Base-by-base conservation (phyloP, 1,140 invertebrate species). In the Temnothorax nylanderi region DNA sequence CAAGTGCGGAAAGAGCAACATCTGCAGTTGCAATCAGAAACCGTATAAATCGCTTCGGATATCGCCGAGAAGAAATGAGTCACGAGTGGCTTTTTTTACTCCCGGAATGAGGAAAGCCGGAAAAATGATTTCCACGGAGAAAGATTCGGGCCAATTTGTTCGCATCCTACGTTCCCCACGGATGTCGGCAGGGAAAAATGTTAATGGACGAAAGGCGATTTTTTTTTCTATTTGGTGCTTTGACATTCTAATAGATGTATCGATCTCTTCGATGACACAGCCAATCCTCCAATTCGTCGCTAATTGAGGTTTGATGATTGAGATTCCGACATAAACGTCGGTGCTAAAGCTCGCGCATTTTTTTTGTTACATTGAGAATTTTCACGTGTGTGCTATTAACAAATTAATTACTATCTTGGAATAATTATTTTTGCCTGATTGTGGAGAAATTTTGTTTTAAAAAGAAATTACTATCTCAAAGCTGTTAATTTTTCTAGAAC, bases 111-210 rank as follows among this genome's bases (percentile, higher is more conserved):
- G 51, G 47, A 1, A 67, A 85, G 21, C 72, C 21, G 16, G 76
- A 80, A 13, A 62, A 82, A 60, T 76, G 82, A 86, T 80, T 88
- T 88, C 65, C 69, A 51, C 54, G 21, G 54, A 74, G 54, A 86
- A 71, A 49, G 49, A 41, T 56, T 77, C 65, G 51, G 54, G 1
- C 47, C 62, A 76, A 89, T 89, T 89, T 65, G 75, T 76, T 74
- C 77, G 65, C 51, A 72, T 82, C 5, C 76, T 80, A 32, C 47
- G 32, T 80, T 65, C 54, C 47, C 67, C 18, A 51, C 26, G 80
- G 37, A 60, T 16, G 11, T 69, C n/a, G 47, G 21, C 49, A 58
- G 49, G 37, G 8, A 67, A 67, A 75, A 86, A 34, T 11, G 13
- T 8, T 6, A 18, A 58, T 18, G 18, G n/a, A 37, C 37, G 32